A percentile compares a stretch with the other conserved stretches of the same genome.
Evolutionary conservation across 2,797 vertebrate species (phyloP).

Genomic region (Cryptoblepharus egeriae): DNA sequence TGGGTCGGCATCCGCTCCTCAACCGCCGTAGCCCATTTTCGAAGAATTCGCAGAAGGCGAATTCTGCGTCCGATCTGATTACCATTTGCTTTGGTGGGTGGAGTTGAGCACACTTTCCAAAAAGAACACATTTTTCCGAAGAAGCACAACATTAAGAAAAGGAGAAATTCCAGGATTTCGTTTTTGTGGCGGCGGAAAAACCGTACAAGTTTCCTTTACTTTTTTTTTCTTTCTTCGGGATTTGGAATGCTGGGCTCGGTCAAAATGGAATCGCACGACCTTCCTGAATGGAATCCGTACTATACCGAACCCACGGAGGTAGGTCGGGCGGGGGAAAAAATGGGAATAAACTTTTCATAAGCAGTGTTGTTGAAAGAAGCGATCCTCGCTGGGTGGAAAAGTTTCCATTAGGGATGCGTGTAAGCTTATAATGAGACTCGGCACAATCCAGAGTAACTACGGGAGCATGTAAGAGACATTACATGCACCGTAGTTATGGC

Average conservation of each 20-base stretch:
- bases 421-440: not conserved
- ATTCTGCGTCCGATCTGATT: not conserved
- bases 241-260: conserved; percentile 86
- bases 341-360: not conserved
- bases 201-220: not conserved
- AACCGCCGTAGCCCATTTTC: not conserved
- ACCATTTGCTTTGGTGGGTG: not conserved
- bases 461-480: no score
- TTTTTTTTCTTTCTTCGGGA: not conserved
- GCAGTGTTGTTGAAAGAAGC: not conserved
- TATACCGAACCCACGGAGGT: conserved; percentile 87
- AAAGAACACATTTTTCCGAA: not conserved
- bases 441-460: no score
- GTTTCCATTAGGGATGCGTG: not conserved
- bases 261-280: conserved; percentile 89
- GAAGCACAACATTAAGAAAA: not conserved
- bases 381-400: not conserved
- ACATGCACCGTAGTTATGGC: no score
- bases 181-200: not conserved
- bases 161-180: conserved; percentile 1
- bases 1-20: not conserved
- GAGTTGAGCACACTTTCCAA: not conserved
- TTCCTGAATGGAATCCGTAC: conserved; percentile 86
- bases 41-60: no score
- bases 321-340: conserved; percentile 29